A percentile compares a stretch with the other conserved stretches of the same genome.
phyloP scores from a whole-genome alignment of 2,888 invertebrate genomes.

The Oligia strigilis region DNA sequence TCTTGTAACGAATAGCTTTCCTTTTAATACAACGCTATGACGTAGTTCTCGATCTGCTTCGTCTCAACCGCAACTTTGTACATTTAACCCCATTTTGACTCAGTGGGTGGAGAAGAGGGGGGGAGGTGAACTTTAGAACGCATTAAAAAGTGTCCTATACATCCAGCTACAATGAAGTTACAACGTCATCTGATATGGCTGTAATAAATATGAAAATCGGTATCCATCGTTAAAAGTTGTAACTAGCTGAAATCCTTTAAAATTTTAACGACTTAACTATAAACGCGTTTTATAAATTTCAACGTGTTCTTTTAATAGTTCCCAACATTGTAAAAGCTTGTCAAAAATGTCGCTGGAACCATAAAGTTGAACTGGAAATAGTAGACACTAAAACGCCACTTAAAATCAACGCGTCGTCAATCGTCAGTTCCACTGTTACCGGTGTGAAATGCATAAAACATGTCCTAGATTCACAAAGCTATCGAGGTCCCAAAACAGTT shows the following conservation, averaged over 20 bases:
- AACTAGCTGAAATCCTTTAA: constrained; percentile 9
- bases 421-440: constrained; percentile 9
- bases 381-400: constrained; percentile 35
- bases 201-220: constrained; percentile 36
- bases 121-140: constrained; percentile 31
- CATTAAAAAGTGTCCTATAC: constrained; percentile 41
- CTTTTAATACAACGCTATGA: constrained; percentile 51
- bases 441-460: constrained; percentile 40
- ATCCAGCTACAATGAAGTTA: constrained; percentile 15
- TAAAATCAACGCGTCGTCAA: constrained; percentile 33
- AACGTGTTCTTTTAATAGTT: constrained; percentile 20
- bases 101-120: constrained; percentile 5
- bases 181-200: constrained; percentile 2
- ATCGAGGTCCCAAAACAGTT: constrained; percentile 40
- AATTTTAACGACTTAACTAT: constrained; percentile 20
- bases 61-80: constrained; percentile 56
- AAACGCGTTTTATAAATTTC: constrained; percentile 30
- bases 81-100: constrained; percentile 59
- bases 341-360: constrained; percentile 3
- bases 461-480: constrained; percentile 14
- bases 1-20: constrained; percentile 42
- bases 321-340: constrained; percentile 24
- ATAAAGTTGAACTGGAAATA: constrained; percentile 17
- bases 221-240: background rate
- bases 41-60: constrained; percentile 55